Base-by-base conservation (phyloP, 2,797 vertebrate species). In the Falco peregrinus region DNA sequence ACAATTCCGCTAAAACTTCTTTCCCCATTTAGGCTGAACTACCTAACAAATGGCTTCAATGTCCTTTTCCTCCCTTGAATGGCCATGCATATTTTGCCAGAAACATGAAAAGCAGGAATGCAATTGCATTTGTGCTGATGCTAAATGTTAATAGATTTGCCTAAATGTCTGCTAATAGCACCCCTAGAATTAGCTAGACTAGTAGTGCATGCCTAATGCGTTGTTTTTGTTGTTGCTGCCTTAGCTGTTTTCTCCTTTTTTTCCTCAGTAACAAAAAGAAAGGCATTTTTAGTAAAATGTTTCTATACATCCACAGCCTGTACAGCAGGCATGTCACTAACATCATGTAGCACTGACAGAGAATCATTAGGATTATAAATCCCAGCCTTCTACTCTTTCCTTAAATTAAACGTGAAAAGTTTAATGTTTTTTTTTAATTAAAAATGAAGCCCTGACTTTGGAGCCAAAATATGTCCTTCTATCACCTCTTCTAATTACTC, bases 371-470 rank as follows among this genome's bases (percentile, higher is more conserved):
- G 96, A 97, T 91, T 95, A 96, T 93, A 97, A 97, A 98, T 97
- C 96, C 97, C 97, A 92, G 90, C 82, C 53, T 96, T 97, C 96
- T 87, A 93, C 96, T 95, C 94, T 95, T 97, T 95, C 97, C 96
- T 98, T 98, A 97, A 97, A 98, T 98, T 98, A 98, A 98, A 98
- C 97, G 98, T 97, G 97, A 97, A 97, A 98, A 97, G 97, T 97
- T 97, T 96, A 97, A 98, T 97, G 95, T 96, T 97, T 96, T 97
- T 97, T 96, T 97, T 87, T 96, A 98, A 98, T 98, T 98, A 98
- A 98, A 98, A 96, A 98, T 97, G 91, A 97, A 98, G 93, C 74
- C 47, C 56, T 95, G 96, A 96, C 97, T 97, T 95, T 97, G 95
- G 93, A 97, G 95, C 91, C 93, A 92, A 97, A 97, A 90, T 91